Base-by-base conservation (phyloP, 2,113 vertebrate species). In the Eurystomus gularis region DNA sequence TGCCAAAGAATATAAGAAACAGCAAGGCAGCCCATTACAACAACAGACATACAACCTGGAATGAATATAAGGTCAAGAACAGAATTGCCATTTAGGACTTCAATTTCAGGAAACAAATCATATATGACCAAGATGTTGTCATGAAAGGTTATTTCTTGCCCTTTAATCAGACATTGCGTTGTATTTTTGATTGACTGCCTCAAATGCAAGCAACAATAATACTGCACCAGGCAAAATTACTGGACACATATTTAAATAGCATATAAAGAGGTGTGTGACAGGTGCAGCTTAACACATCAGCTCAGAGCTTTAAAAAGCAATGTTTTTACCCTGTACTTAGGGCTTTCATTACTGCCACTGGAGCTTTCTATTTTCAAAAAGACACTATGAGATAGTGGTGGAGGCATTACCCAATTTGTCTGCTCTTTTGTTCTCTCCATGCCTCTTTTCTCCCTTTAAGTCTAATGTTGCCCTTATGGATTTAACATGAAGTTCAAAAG, bases 61-160 rank as follows among this genome's bases (percentile, higher is more conserved):
- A 55, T 69, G 35, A 90, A 68, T 42, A 81, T n/a, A 81, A 97
- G 94, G 94, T 96, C 94, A 96, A 92, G 90, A 93, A 29, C 58
- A 77, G 89, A 96, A 96, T 58, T 93, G 75, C 90, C 84, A 77
- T 66, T 91, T 88, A 79, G 73, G 91, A 95, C 91, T 91, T 96
- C 86, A 87, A 1, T 97, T 96, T 97, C 70, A 80, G 87, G 94
- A 93, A 98, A 94, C 82, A 97, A 96, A 96, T 97, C 78, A 82
- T 82, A 90, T 57, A 57, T 89, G 95, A 91, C 87, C n/a, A 76
- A 85, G 35, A 46, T 24, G 28, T 89, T 97, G 87, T 95, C 84
- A 69, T 33, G 58, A 93, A 96, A 95, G 89, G 71, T 95, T 95
- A 71, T 93, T 96, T 91, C 68, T 95, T 90, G 60, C n/a, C 73